phyloP scores from a whole-genome alignment of 2,113 vertebrate species.

The Nibea albiflora region DNA sequence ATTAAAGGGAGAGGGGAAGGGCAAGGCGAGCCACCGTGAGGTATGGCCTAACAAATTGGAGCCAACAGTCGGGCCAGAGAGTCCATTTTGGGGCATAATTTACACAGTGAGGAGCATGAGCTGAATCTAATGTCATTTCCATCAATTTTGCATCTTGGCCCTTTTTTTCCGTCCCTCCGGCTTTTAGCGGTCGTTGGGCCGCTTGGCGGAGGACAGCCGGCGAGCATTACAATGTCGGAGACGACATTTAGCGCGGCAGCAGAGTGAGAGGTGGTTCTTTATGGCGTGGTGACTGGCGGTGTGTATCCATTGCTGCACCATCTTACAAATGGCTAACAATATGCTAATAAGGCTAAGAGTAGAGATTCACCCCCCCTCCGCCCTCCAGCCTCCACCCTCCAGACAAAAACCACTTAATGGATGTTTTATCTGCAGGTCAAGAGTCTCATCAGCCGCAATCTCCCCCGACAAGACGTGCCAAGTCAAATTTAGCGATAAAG shows the following conservation, averaged over 20 bases:
- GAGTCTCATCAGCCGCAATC: constrained; percentile 69
- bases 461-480: constrained; percentile 74
- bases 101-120: constrained; percentile 82
- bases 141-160: constrained; percentile 81
- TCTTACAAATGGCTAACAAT: constrained; percentile 70
- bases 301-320: constrained; percentile 47
- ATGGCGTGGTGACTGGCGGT: constrained; percentile 67
- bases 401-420: constrained; percentile 75
- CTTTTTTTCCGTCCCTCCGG: constrained; percentile 48
- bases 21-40: constrained; percentile 75
- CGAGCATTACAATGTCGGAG: constrained; percentile 72
- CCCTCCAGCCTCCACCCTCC: not conserved
- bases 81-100: constrained; percentile 84
- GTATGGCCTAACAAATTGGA: constrained; percentile 81
- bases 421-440: constrained; percentile 75
- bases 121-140: constrained; percentile 83
- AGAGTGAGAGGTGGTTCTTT: constrained; percentile 71
- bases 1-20: constrained; percentile 80
- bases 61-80: constrained; percentile 78
- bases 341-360: constrained; percentile 74
- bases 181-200: constrained; percentile 77
- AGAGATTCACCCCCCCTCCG: constrained; percentile 26
- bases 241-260: constrained; percentile 63
- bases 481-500: constrained; percentile 76
- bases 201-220: constrained; percentile 63